Percentiles rank a stretch among this genome's conserved stretches.
These are phyloP conservation scores for Augochlora pura DNA, from an alignment of 1,140 invertebrate species.

Conservation along the genomic window DNA sequence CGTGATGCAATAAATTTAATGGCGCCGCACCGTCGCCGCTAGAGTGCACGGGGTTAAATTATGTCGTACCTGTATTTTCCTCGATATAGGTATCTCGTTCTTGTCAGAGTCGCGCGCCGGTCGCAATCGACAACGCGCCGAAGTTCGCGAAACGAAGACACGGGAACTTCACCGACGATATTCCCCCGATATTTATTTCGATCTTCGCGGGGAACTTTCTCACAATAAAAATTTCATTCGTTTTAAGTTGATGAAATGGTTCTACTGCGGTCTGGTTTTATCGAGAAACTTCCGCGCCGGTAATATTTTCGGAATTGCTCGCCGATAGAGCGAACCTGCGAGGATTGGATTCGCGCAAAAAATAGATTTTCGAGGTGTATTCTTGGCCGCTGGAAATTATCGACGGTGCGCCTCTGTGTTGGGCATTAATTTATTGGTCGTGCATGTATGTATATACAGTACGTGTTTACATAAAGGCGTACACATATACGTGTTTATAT, in stretches of 20 bases:
- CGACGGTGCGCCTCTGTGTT: too few relatives aligned
- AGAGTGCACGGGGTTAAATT: too few relatives aligned
- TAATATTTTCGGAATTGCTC: conserved; percentile 32
- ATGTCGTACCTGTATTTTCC: too few relatives aligned
- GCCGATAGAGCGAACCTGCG: not conserved
- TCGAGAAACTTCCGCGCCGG: conserved; percentile 20
- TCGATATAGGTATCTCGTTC: too few relatives aligned
- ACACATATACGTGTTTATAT: too few relatives aligned
- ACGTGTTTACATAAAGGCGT: too few relatives aligned
- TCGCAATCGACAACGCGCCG: not conserved
- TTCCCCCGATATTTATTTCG: conserved; percentile 24
- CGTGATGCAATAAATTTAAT: too few relatives aligned
- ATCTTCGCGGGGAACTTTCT: conserved; percentile 17
- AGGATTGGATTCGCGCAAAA: conserved; percentile 1
- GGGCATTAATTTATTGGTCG: too few relatives aligned
- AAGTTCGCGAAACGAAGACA: not conserved
- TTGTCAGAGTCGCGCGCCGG: not conserved
- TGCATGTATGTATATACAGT: too few relatives aligned
- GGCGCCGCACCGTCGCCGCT: too few relatives aligned
- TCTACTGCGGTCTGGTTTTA: conserved; percentile 23
- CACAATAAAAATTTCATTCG: conserved; percentile 34
- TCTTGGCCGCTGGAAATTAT: not conserved
- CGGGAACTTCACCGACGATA: conserved; percentile 1
- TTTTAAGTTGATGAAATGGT: conserved; percentile 31
- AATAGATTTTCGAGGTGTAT: not conserved